Evolutionary conservation across 2,888 invertebrate species (phyloP).

Genomic region (Teinopalpus imperialis): DNA sequence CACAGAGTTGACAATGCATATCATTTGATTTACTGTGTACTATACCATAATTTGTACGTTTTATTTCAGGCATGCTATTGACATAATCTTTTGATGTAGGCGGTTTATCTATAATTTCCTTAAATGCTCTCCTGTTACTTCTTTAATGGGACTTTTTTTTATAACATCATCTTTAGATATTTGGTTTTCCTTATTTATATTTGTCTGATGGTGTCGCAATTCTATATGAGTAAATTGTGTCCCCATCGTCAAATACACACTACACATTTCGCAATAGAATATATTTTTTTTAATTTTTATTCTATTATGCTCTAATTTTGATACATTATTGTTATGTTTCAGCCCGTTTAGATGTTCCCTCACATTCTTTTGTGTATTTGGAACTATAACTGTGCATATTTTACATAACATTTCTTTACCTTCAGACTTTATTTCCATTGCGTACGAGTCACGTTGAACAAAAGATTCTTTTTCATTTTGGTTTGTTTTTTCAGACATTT

Average conservation of each 20-base stretch:
- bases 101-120: not conserved
- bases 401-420: slow-evolving; percentile 3
- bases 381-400: slow-evolving; percentile 3
- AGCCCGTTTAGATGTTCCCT: not conserved
- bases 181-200: not conserved
- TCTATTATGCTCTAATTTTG: not conserved
- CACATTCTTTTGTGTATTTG: not conserved
- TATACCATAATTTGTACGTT: not conserved
- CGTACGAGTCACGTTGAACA: no score
- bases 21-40: not conserved
- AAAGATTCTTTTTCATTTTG: not conserved
- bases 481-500: not conserved
- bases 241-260: not conserved
- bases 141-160: not conserved
- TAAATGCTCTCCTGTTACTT: no score
- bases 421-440: not conserved
- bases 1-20: not conserved
- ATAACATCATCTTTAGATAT: not conserved
- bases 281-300: not conserved
- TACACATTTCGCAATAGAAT: slow-evolving; percentile 1
- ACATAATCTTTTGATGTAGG: not conserved
- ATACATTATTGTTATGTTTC: not conserved
- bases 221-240: slow-evolving; percentile 2
- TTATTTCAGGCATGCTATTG: not conserved
- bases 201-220: not conserved